Evolutionary conservation across 2,797 vertebrate genomes (phyloP).

Genomic region (Meriones psammophilus): DNA sequence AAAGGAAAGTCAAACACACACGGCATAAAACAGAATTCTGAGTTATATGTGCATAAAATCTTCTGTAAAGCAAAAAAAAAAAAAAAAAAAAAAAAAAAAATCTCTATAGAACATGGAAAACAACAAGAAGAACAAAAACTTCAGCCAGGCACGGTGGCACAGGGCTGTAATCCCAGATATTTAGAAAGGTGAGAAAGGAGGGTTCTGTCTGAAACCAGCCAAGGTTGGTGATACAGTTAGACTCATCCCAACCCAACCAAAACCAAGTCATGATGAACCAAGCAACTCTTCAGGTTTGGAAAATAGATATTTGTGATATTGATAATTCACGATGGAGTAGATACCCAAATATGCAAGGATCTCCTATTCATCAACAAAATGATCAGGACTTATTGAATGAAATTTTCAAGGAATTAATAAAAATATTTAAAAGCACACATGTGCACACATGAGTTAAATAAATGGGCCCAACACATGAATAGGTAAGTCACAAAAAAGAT

Average conservation of each 20-base stretch:
- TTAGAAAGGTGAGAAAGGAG: neutral
- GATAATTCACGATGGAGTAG: neutral
- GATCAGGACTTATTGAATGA: neutral
- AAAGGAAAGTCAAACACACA: neutral
- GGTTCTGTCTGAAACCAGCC: neutral
- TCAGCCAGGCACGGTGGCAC: too few species aligned
- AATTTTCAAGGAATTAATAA: neutral
- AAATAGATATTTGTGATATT: neutral
- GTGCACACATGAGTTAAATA: neutral
- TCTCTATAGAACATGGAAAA: neutral
- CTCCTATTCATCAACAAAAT: neutral
- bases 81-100: too few species aligned
- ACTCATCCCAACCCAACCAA: neutral
- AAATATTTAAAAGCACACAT: neutral
- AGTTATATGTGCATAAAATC: neutral
- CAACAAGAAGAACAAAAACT: neutral
- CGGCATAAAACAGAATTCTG: neutral
- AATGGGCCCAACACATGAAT: neutral
- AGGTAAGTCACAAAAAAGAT: neutral
- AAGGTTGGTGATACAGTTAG: neutral
- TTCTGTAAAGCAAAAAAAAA: neutral
- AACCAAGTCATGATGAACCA: neutral
- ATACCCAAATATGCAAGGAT: neutral
- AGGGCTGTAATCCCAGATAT: neutral
- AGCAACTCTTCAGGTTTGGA: neutral